A percentile compares a stretch with the other conserved stretches of the same genome.
Conservation (phyloP, 2,113 vertebrate species). For the Desmodus rotundus region DNA sequence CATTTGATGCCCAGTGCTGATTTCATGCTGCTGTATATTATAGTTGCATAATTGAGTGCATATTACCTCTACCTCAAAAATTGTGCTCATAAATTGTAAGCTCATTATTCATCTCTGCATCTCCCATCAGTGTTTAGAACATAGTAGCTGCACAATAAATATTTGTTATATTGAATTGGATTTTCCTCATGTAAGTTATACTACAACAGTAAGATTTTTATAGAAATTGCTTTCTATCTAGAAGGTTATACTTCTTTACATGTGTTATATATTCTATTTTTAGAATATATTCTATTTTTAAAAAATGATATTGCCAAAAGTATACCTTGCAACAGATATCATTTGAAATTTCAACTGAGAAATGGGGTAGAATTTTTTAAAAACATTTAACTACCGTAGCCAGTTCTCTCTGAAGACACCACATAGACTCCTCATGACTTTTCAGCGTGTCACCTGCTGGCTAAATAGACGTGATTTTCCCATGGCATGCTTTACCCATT, state of each 20-base stretch:
- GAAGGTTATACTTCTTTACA: not conserved
- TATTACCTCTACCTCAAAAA: not conserved
- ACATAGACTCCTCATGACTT: conserved; percentile 51
- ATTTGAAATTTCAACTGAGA: conserved; percentile 32
- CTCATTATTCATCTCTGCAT: not conserved
- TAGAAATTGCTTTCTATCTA: conserved; percentile 12
- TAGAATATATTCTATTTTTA: not conserved
- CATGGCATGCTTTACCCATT: conserved; percentile 28
- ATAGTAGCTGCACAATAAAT: not conserved
- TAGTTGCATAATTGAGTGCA: not conserved
- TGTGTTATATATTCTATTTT: not conserved
- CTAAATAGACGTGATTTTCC: conserved; percentile 62
- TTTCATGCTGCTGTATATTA: not conserved
- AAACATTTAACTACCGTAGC: not conserved
- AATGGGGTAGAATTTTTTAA: not conserved
- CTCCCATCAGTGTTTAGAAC: not conserved
- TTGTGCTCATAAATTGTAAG: not conserved
- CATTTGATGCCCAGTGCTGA: not conserved
- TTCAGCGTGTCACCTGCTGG: conserved; percentile 28
- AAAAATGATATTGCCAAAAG: conserved; percentile 11
- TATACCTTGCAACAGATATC: not conserved
- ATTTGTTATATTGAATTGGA: not conserved
- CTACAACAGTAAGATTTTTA: not conserved
- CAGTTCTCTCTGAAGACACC: conserved; percentile 5
- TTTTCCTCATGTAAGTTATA: not conserved